A percentile compares a stretch with the other conserved stretches of the same genome.
These are phyloP conservation scores for Tachystola acroxantha DNA, from an alignment of 2,888 invertebrate species.

Conservation along the genomic window DNA sequence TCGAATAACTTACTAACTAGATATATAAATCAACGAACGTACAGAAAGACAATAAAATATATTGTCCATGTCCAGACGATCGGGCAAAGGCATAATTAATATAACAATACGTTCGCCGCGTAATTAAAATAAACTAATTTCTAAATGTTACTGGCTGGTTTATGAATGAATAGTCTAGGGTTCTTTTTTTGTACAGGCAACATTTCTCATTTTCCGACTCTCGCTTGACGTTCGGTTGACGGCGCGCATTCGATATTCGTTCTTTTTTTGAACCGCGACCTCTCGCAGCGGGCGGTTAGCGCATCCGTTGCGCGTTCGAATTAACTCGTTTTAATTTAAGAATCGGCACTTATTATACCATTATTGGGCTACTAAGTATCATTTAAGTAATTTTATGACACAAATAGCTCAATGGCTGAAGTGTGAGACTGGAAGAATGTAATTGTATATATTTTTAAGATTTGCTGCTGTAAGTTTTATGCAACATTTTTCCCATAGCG, in stretches of 20 bases:
- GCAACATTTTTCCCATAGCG: too few species aligned
- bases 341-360: conserved; percentile 38
- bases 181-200: conserved; percentile 54
- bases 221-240: conserved; percentile 65
- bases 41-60: conserved; percentile 75
- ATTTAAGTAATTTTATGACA: neutral
- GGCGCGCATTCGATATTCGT: conserved; percentile 35
- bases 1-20: conserved; percentile 78
- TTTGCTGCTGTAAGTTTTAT: too few species aligned
- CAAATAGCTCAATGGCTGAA: too few species aligned
- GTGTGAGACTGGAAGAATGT: too few species aligned
- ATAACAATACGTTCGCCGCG: conserved; percentile 67
- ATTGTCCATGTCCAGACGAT: conserved; percentile 56
- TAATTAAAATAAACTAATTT: conserved; percentile 78
- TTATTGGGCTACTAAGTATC: conserved; percentile 30
- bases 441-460: too few species aligned
- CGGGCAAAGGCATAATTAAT: conserved; percentile 63
- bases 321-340: conserved; percentile 69
- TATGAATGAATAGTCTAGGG: conserved; percentile 65
- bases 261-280: conserved; percentile 67
- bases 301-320: conserved; percentile 67
- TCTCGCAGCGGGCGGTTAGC: conserved; percentile 56
- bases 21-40: conserved; percentile 64
- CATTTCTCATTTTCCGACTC: conserved; percentile 67
- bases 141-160: conserved; percentile 58